Conservation (phyloP, 2,797 vertebrate genomes). For the Sarcoramphus papa region DNA sequence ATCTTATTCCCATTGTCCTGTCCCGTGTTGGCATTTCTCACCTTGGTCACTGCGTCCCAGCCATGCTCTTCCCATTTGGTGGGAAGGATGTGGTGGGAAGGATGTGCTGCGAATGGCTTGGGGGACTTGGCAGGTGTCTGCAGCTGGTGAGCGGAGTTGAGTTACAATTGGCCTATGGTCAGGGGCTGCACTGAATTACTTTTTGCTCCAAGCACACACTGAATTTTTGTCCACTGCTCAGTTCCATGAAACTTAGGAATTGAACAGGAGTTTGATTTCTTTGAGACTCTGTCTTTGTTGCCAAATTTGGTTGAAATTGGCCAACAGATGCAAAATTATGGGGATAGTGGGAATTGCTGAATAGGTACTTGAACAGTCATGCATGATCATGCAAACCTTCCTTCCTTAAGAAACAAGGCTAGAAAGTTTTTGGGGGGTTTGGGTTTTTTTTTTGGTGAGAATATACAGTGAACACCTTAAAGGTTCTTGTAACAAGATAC, state of each 20-base stretch:
- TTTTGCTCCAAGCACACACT: background rate
- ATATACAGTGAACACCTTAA: background rate
- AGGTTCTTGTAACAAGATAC: background rate
- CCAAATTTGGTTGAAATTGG: background rate
- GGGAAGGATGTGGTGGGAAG: background rate
- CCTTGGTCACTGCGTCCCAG: background rate
- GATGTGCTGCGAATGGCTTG: background rate
- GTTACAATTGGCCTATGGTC: background rate
- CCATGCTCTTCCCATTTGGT: background rate
- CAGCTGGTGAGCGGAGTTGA: background rate
- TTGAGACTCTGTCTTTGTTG: background rate
- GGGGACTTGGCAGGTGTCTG: background rate
- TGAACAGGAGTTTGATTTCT: background rate
- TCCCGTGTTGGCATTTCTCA: rapidly evolving
- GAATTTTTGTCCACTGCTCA: background rate
- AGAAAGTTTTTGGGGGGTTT: background rate
- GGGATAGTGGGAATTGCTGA: background rate
- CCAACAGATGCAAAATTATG: background rate
- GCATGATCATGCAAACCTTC: background rate
- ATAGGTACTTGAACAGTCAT: background rate
- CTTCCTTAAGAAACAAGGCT: background rate
- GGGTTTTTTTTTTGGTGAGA: background rate
- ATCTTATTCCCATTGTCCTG: background rate
- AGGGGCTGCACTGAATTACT: background rate
- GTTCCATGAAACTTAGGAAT: background rate